Evolutionary conservation across 2,888 invertebrate species (phyloP), one percentile per base, ranked within the genome.

Genomic region (Drosophila maculinotata): DNA sequence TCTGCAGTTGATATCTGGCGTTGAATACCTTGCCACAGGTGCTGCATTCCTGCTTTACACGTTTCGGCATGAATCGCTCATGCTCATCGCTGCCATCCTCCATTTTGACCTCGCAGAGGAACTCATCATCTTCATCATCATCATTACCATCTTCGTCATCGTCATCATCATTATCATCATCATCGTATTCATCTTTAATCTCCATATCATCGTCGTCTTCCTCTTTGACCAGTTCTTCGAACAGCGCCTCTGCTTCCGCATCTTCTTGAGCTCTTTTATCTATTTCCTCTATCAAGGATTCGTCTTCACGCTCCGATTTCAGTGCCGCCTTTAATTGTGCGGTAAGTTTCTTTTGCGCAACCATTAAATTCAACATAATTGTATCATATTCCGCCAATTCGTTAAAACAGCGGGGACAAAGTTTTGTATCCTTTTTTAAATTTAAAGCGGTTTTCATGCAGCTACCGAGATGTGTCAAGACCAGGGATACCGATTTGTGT

Each of bases 291-390:
- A 47, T 58, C 28, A 69, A n/a, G 1, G 54, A 28, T 2, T 86
- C 56, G 9, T 84, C 70, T n/a, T 79, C 56, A 5, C 42, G 75
- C 9, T 79, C 82, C 0, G 77, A 79, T 47, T 82, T 82, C 0
- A 90, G 44, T 1, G 89, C 88, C 8, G 78, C 71, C 14, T 81
- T 80, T 3, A 90, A 60, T 26, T 87, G 76, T n/a, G 66, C 68
- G 0, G 89, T 89, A 0, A 90, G 73, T 12, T 78, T 75, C 35
- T 83, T 89, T 67, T 90, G 90, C 4, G 84, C 83, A 5, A 80
- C 72, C 69, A 90, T 83, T 10, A 90, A 68, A 42, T 84, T 90
- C 0, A 90, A 63, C 91, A 90, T 90, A 38, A 90, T 79, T 23
- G 82, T 63, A 45, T 90, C 90, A 44, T 90, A 90, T 3, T 87